These are phyloP conservation scores for Cosmorhoe ocellata DNA, from an alignment of 2,888 invertebrate genomes.

Conservation along the genomic window DNA sequence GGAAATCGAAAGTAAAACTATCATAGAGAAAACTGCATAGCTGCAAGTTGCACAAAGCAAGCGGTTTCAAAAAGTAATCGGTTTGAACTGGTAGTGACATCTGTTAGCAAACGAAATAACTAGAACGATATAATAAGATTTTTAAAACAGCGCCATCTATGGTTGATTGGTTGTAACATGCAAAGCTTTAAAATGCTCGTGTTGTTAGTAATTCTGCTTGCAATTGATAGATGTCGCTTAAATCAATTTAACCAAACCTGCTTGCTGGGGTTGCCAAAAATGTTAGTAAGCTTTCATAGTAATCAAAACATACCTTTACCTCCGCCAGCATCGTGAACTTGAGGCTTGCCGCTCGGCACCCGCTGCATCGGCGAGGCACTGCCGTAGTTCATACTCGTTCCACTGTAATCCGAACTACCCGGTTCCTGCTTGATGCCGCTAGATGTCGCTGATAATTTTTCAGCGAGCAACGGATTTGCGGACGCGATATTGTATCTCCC, in stretches of 20 bases:
- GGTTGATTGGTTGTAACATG: constrained; percentile 19
- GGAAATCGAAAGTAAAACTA: constrained; percentile 77
- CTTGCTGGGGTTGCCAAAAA: not conserved
- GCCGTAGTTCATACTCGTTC: constrained; percentile 78
- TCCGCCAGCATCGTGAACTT: constrained; percentile 79
- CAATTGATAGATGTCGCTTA: constrained; percentile 47
- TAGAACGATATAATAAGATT: too few relatives aligned
- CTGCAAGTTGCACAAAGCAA: constrained; percentile 25
- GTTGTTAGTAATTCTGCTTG: constrained; percentile 34
- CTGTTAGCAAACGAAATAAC: constrained; percentile 35
- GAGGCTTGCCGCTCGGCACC: constrained; percentile 78
- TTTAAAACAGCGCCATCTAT: constrained; percentile 54
- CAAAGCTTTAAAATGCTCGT: not conserved
- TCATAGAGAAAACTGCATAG: constrained; percentile 71
- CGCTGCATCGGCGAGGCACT: constrained; percentile 78
- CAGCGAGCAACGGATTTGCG: constrained; percentile 93
- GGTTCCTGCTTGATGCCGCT: constrained; percentile 82
- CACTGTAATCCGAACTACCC: constrained; percentile 75
- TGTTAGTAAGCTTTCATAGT: constrained; percentile 22
- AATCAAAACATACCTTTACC: constrained; percentile 76
- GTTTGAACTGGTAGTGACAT: constrained; percentile 46
- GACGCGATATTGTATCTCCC: constrained; percentile 91
- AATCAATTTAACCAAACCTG: constrained; percentile 7
- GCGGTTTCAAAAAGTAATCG: not conserved
- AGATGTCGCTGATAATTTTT: constrained; percentile 90